phyloP scores from a whole-genome alignment of 2,888 invertebrate species.

The Cryptosula pallasiana region DNA sequence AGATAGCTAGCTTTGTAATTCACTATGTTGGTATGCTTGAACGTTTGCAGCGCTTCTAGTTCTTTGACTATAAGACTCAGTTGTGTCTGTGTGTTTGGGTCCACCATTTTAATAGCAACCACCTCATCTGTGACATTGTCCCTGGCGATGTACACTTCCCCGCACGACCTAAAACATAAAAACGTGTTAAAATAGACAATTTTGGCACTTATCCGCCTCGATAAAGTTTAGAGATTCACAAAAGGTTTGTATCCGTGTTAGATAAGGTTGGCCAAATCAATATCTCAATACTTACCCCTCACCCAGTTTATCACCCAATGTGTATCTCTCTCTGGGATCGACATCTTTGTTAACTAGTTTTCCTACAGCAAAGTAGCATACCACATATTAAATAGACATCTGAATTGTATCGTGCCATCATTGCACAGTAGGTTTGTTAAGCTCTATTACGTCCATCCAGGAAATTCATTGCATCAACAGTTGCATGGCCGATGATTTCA shows the following conservation, averaged over 20 bases:
- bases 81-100: not conserved
- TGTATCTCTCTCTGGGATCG: slow-evolving; percentile 5
- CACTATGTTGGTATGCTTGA: slow-evolving; percentile 14
- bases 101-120: slow-evolving; percentile 14
- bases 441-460: too few species aligned
- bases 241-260: too few species aligned
- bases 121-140: slow-evolving; percentile 9
- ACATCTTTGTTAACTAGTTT: not conserved
- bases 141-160: slow-evolving; percentile 1
- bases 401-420: too few species aligned
- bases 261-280: too few species aligned
- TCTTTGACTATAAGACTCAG: slow-evolving; percentile 14
- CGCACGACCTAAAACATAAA: not conserved
- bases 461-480: too few species aligned
- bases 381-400: too few species aligned
- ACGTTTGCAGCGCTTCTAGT: slow-evolving; percentile 4
- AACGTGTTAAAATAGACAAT: too few species aligned
- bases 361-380: not conserved
- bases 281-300: not conserved
- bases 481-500: too few species aligned
- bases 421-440: too few species aligned
- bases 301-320: not conserved
- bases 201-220: too few species aligned
- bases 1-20: slow-evolving; percentile 22
- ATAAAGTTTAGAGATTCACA: too few species aligned